These are phyloP conservation scores for Cossypha dichroa DNA, from an alignment of 2,797 vertebrate species.

Conservation along the genomic window DNA sequence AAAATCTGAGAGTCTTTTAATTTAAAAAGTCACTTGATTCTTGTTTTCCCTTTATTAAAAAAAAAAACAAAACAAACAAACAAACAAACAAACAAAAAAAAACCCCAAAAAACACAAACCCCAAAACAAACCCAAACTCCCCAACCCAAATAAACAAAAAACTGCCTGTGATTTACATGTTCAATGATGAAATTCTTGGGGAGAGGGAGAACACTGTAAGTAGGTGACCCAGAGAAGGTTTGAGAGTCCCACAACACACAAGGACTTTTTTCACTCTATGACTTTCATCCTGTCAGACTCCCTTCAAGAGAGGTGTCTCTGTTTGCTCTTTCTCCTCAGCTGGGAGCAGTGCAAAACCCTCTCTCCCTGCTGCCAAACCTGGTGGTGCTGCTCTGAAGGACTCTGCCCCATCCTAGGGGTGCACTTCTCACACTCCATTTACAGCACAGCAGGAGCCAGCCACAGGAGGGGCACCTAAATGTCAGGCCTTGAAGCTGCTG, in stretches of 20 bases:
- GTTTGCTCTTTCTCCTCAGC: neutral
- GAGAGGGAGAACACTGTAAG: neutral
- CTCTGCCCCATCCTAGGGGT: neutral
- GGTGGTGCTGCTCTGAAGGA: neutral
- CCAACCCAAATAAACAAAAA: neutral
- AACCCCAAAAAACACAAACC: neutral
- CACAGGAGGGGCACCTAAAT: neutral
- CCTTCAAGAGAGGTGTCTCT: neutral
- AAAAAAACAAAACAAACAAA: neutral
- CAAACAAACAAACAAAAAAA: no score
- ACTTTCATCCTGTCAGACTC: neutral
- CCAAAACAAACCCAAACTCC: neutral
- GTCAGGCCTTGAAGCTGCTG: neutral
- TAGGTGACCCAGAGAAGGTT: neutral
- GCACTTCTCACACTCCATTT: neutral
- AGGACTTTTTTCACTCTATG: neutral
- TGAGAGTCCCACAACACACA: neutral
- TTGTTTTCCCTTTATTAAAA: neutral
- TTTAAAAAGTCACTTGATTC: neutral
- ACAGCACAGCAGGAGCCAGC: neutral
- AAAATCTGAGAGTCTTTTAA: neutral
- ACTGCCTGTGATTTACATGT: neutral
- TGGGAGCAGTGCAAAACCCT: neutral
- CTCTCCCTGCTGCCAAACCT: neutral
- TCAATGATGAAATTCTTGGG: neutral